Evolutionary conservation across 2,888 invertebrate genomes (phyloP), one percentile per base, ranked within the genome.

Genomic region (Hirtodrosophila cameraria): DNA sequence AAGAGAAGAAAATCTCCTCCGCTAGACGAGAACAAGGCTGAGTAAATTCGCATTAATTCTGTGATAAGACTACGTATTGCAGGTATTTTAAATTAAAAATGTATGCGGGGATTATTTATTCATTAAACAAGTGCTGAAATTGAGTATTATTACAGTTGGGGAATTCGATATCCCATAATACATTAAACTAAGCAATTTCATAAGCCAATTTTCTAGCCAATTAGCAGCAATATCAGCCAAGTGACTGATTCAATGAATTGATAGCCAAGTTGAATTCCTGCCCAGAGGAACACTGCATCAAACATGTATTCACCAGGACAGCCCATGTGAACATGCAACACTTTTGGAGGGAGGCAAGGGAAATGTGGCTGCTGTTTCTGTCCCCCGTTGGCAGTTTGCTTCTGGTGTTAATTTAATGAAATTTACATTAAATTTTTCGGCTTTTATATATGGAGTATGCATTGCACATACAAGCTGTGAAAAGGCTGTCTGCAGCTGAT

Each of bases 401-500:
- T 4, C 23, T 23, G 4, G 46, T 57, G 36, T 49, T 39, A 64
- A 57, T 53, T 75, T 52, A 68, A 60, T 54, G 53, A 36, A 53
- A 59, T 61, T 64, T 45, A 66, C 64, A 59, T 70, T 55, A 57
- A 70, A 46, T 66, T 58, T 65, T 33, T n/a, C 53, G 27, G 57
- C 46, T 52, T 66, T 43, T 36, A 64, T 64, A 61, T 43, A 71
- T 67, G 50, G 53, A 59, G 52, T 58, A n/a, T 39, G 27, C 33
- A 54, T 27, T 39, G 53, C 35, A n/a, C 13, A 18, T n/a, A n/a
- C n/a, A n/a, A n/a, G n/a, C n/a, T n/a, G n/a, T n/a, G n/a, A n/a
- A n/a, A n/a, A 9, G 8, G 9, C 16, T 13, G 18, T 25, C 27
- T 33, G 42, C 28, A 39, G 20, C 25, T 49, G 43, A 16, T 27